Evolutionary conservation across 2,797 vertebrate species (phyloP).

Genomic region (Meda fulgida): DNA sequence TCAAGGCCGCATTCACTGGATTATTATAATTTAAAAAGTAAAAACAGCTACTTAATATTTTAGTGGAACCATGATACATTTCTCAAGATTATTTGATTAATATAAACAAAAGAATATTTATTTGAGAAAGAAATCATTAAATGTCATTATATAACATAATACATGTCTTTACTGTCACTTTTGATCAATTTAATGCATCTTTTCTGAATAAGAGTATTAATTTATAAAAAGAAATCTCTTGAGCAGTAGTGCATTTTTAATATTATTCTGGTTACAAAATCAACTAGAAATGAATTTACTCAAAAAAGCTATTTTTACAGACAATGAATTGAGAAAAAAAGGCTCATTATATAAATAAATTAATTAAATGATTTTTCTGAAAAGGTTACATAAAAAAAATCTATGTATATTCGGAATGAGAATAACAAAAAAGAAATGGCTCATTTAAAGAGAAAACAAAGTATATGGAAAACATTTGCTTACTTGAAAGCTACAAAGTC

Average conservation of each 20-base stretch:
- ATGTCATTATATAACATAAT: neutral
- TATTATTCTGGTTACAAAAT: neutral
- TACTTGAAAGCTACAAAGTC: neutral
- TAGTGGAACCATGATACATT: neutral
- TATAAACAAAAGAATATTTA: neutral
- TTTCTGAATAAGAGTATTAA: neutral
- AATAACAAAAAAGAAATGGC: neutral
- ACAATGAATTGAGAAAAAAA: neutral
- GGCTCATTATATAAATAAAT: neutral
- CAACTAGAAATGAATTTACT: neutral
- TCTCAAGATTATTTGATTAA: neutral
- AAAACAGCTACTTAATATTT: neutral
- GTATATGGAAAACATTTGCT: neutral
- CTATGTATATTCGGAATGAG: neutral
- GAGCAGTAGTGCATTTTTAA: neutral
- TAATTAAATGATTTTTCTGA: neutral
- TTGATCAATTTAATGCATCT: neutral
- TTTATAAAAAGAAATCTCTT: neutral
- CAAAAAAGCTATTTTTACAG: neutral
- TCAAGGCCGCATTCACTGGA: neutral
- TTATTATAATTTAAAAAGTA: neutral
- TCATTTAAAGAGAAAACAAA: neutral
- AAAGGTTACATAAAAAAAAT: neutral
- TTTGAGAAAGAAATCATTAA: neutral
- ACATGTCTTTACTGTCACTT: neutral